Evolutionary conservation across 2,888 invertebrate species (phyloP).

Genomic region (Cephus sareptanus): DNA sequence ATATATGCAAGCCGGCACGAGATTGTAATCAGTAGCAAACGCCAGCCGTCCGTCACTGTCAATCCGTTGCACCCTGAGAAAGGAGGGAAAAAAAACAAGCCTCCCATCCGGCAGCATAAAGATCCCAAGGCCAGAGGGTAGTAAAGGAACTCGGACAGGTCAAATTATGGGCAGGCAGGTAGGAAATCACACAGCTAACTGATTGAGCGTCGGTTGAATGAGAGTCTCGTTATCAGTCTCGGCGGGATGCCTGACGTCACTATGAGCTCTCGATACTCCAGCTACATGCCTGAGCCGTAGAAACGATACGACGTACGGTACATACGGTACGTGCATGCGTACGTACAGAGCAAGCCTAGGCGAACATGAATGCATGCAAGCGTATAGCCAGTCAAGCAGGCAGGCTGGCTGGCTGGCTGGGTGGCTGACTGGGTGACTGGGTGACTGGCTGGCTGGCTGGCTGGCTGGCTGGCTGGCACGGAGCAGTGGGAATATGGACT

Average conservation of each 20-base stretch:
- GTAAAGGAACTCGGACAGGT: not conserved
- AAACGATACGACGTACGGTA: not conserved
- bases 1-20: constrained; percentile 26
- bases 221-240: not conserved
- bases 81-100: not conserved
- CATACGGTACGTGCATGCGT: not conserved
- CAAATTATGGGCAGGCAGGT: not conserved
- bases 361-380: not conserved
- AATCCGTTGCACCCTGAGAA: not conserved
- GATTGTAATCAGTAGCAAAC: constrained; percentile 51
- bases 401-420: no score
- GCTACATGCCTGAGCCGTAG: not conserved
- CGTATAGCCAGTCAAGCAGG: not conserved
- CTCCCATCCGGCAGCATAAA: not conserved
- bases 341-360: not conserved
- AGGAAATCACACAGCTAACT: not conserved
- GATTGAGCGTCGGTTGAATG: not conserved
- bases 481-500: not conserved
- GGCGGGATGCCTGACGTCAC: not conserved
- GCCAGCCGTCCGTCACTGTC: constrained; percentile 43
- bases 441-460: not conserved
- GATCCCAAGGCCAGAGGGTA: not conserved
- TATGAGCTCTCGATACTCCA: not conserved
- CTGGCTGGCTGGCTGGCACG: not conserved
- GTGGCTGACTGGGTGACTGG: no score